These are phyloP conservation scores for Aspiorhynchus laticeps DNA, from an alignment of 2,113 vertebrate genomes.

Conservation along the genomic window DNA sequence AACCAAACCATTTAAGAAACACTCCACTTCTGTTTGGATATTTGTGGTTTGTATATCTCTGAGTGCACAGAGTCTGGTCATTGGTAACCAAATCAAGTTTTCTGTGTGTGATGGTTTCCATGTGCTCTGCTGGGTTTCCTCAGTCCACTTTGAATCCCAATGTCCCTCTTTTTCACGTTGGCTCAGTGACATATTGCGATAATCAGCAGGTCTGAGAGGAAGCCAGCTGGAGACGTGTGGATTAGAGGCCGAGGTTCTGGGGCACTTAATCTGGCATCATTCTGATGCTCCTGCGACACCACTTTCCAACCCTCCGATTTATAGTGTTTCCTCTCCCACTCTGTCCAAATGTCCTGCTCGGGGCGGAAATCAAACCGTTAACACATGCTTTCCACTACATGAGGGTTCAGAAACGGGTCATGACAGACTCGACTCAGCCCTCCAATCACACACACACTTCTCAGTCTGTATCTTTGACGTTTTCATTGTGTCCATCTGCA, in stretches of 20 bases:
- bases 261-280: slow-evolving; percentile 33
- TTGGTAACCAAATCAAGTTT: not conserved
- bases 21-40: not conserved
- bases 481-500: slow-evolving; percentile 62
- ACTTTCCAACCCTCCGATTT: slow-evolving; percentile 36
- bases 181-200: slow-evolving; percentile 23
- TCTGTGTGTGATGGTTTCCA: not conserved
- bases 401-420: slow-evolving; percentile 41
- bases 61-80: not conserved
- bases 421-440: not conserved
- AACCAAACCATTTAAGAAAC: not conserved
- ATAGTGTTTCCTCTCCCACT: slow-evolving; percentile 15
- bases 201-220: slow-evolving; percentile 22
- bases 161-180: not conserved
- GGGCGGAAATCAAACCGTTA: slow-evolving; percentile 32
- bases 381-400: slow-evolving; percentile 34
- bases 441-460: not conserved
- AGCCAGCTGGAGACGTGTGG: slow-evolving; percentile 37
- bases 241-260: slow-evolving; percentile 24
- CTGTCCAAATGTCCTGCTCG: slow-evolving; percentile 46
- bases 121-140: slow-evolving; percentile 17
- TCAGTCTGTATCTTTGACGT: slow-evolving; percentile 1
- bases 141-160: not conserved
- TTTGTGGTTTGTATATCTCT: not conserved
- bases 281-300: slow-evolving; percentile 7